These are phyloP conservation scores for Drosophila nr. medialis DNA, from an alignment of 2,888 invertebrate genomes.

Conservation along the genomic window DNA sequence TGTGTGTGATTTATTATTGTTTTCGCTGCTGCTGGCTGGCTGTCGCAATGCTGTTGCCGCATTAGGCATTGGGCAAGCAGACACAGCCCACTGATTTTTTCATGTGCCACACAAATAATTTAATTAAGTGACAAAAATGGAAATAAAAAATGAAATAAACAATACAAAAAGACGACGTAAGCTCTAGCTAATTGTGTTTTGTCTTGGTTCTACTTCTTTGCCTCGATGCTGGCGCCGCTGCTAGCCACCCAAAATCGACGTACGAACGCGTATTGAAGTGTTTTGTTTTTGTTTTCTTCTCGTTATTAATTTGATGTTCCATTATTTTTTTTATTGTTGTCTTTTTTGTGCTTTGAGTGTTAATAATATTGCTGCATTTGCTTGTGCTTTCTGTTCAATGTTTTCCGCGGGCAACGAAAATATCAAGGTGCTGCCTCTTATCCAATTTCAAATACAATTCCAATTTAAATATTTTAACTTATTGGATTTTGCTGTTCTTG, in stretches of 20 bases:
- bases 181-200: slow-evolving; percentile 21
- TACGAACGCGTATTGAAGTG: slow-evolving; percentile 60
- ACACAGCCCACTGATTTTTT: too few species aligned
- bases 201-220: slow-evolving; percentile 10
- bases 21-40: slow-evolving; percentile 2
- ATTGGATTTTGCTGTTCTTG: slow-evolving; percentile 16
- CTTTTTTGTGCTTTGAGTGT: slow-evolving; percentile 5
- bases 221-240: slow-evolving; percentile 13
- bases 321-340: slow-evolving; percentile 8
- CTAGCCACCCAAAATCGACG: slow-evolving; percentile 25
- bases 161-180: slow-evolving; percentile 4
- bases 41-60: slow-evolving; percentile 35
- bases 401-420: slow-evolving; percentile 77
- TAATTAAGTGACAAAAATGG: slow-evolving; percentile 26
- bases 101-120: too few species aligned
- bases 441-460: slow-evolving; percentile 3
- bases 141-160: slow-evolving; percentile 8
- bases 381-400: slow-evolving; percentile 57
- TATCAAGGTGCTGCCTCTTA: slow-evolving; percentile 66
- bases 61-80: slow-evolving; percentile 45
- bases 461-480: slow-evolving; percentile 1
- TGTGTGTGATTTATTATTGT: slow-evolving; percentile 21
- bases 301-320: not conserved
- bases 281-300: slow-evolving; percentile 4
- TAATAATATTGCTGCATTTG: slow-evolving; percentile 27